Percentiles rank a stretch among this genome's conserved stretches.
phyloP scores from a whole-genome alignment of 53 echinoderm and acorn worm species.

The Paracentrotus lividus region DNA sequence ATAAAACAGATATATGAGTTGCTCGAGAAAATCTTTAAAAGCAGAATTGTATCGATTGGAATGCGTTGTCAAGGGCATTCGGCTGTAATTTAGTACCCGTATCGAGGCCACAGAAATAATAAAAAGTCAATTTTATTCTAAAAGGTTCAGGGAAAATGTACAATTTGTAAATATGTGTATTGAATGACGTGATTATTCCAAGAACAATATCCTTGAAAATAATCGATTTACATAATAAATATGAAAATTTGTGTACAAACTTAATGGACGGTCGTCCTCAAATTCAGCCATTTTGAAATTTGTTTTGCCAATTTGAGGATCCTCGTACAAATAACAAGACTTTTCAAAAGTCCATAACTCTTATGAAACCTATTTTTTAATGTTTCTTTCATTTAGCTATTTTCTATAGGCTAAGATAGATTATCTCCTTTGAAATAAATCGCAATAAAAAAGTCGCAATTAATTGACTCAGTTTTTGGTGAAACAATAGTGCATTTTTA shows the following conservation, averaged over 20 bases:
- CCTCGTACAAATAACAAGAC: too few relatives aligned
- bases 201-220: not conserved
- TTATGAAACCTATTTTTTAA: too few relatives aligned
- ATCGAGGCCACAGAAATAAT: not conserved
- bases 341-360: too few relatives aligned
- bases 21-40: constrained; percentile 3
- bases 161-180: not conserved
- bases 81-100: not conserved
- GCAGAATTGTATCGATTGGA: constrained; percentile 17
- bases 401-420: too few relatives aligned
- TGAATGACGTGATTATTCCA: not conserved
- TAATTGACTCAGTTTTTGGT: not conserved
- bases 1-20: constrained; percentile 10
- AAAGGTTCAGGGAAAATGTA: not conserved
- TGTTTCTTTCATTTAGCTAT: too few relatives aligned
- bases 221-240: not conserved
- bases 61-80: not conserved
- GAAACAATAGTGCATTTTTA: too few relatives aligned
- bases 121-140: not conserved
- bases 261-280: too few relatives aligned
- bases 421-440: too few relatives aligned
- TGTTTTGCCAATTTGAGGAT: too few relatives aligned
- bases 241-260: not conserved
- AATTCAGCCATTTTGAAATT: too few relatives aligned
- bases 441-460: too few relatives aligned